Conservation (phyloP, 2,888 invertebrate genomes). For the Eupithecia dodoneata region DNA sequence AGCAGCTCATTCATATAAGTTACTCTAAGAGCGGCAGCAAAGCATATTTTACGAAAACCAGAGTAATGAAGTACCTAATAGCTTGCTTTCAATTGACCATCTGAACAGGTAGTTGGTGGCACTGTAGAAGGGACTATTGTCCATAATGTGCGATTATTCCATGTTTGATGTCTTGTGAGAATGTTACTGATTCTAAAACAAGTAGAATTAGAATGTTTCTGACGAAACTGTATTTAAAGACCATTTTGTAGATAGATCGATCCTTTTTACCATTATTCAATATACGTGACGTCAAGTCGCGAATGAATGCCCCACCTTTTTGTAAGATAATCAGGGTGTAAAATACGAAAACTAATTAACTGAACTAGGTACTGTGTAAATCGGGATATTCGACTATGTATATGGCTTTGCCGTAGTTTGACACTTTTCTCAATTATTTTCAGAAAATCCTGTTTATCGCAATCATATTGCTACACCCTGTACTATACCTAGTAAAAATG, state of each 20-base stretch:
- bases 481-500: conserved; percentile 15
- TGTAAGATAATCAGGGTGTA: conserved; percentile 11
- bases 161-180: conserved; percentile 64
- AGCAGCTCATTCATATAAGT: neutral
- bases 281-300: conserved; percentile 32
- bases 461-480: conserved; percentile 1
- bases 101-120: neutral
- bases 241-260: conserved; percentile 46
- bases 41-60: neutral
- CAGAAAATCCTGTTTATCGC: neutral
- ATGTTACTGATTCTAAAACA: conserved; percentile 52
- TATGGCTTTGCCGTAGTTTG: neutral
- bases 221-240: conserved; percentile 45
- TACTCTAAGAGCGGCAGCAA: neutral
- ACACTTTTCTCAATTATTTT: neutral
- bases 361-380: neutral
- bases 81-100: neutral
- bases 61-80: neutral
- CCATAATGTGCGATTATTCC: conserved; percentile 77
- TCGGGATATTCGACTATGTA: neutral
- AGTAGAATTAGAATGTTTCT: conserved; percentile 42
- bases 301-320: conserved; percentile 44
- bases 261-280: conserved; percentile 37
- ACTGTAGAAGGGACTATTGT: conserved; percentile 70
- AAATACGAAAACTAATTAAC: neutral